Evolutionary conservation across 2,888 invertebrate species (phyloP).

Genomic region (Neoascia interrupta): DNA sequence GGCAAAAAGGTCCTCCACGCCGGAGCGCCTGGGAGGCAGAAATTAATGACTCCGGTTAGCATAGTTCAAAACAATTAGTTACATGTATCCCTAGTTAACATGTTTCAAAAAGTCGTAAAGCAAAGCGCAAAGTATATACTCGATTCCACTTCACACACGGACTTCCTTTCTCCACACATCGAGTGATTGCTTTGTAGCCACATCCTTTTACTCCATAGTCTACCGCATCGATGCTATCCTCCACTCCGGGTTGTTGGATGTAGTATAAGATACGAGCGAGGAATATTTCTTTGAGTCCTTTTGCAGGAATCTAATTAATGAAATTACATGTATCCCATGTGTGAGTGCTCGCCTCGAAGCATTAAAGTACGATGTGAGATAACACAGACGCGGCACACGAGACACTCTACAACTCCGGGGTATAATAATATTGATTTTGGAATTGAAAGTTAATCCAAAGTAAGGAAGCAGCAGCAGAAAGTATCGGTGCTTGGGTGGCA

Average conservation of each 20-base stretch:
- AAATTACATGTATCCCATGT: conserved; percentile 34
- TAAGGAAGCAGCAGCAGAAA: conserved; percentile 7
- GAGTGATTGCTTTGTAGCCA: conserved; percentile 34
- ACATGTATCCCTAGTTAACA: conserved; percentile 57
- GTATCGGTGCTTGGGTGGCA: conserved; percentile 14
- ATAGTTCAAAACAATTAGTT: conserved; percentile 68
- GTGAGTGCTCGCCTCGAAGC: background rate
- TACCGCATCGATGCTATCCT: conserved; percentile 12
- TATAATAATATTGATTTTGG: conserved; percentile 65
- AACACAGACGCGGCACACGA: background rate
- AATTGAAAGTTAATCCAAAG: conserved; percentile 63
- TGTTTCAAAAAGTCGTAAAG: conserved; percentile 64
- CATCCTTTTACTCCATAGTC: conserved; percentile 38
- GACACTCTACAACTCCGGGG: conserved; percentile 43
- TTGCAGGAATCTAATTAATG: conserved; percentile 60
- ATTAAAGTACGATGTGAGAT: conserved; percentile 24
- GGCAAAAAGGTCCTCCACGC: no score
- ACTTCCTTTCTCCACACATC: conserved; percentile 2
- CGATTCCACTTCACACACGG: background rate
- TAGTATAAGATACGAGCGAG: conserved; percentile 32
- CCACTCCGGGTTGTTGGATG: background rate
- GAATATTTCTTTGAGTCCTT: conserved; percentile 47
- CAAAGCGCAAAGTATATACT: conserved; percentile 48
- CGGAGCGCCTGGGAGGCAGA: conserved; percentile 2
- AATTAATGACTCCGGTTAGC: conserved; percentile 66